phyloP scores from a whole-genome alignment of 2,888 invertebrate species.

The Caradrina clavipalpis region DNA sequence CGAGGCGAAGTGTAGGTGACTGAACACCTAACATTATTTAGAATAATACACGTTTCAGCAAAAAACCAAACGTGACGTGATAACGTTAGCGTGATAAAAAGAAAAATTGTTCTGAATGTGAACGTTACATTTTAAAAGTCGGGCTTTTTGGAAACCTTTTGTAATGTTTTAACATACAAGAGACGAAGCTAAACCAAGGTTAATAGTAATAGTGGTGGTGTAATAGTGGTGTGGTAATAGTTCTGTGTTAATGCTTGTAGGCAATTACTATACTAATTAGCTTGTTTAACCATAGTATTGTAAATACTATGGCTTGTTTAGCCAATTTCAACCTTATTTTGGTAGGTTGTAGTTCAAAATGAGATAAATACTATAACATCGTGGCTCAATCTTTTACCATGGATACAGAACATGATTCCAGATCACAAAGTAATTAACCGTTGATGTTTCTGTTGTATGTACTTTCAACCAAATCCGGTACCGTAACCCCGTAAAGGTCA shows the following conservation, averaged over 20 bases:
- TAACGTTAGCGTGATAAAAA: slow-evolving; percentile 17
- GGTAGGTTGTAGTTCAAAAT: not conserved
- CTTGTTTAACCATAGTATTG: no score
- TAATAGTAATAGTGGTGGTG: no score
- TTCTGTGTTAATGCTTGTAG: not conserved
- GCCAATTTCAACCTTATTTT: not conserved
- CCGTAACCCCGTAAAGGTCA: no score
- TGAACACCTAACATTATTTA: slow-evolving; percentile 34
- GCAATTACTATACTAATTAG: not conserved
- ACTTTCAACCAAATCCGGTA: no score
- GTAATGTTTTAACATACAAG: not conserved
- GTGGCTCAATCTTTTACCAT: no score
- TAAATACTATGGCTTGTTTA: not conserved
- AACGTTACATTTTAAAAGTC: not conserved
- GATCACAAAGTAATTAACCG: no score
- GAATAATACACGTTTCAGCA: slow-evolving; percentile 30
- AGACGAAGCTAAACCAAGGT: not conserved
- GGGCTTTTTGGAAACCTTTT: not conserved
- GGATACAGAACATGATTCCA: no score
- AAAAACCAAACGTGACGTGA: slow-evolving; percentile 35
- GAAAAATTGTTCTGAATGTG: slow-evolving; percentile 2
- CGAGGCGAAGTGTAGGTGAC: slow-evolving; percentile 26
- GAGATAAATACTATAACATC: not conserved
- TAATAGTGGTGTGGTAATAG: no score
- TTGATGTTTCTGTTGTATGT: no score